A percentile compares a stretch with the other conserved stretches of the same genome.
These are phyloP conservation scores for Micoletzkya japonica DNA, from an alignment of 2,888 invertebrate genomes.

Conservation along the genomic window DNA sequence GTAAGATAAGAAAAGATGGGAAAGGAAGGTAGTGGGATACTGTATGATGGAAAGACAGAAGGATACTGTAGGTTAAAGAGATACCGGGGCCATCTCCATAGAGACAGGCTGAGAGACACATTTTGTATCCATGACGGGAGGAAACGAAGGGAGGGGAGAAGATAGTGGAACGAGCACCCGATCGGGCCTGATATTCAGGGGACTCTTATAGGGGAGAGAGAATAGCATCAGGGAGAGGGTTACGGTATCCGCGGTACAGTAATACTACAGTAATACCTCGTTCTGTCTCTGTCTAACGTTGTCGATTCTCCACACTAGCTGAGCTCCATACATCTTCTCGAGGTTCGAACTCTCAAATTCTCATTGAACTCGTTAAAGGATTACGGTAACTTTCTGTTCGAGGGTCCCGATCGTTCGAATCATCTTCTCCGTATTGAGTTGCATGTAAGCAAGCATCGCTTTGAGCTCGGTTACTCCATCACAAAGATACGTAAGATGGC, in stretches of 20 bases:
- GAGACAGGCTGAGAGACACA: slow-evolving; percentile 64
- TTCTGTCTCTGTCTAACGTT: slow-evolving; percentile 60
- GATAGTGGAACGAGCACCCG: slow-evolving; percentile 63
- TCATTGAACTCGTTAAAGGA: neutral
- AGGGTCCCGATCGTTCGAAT: slow-evolving; percentile 34
- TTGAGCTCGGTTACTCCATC: slow-evolving; percentile 62
- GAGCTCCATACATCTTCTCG: slow-evolving; percentile 65
- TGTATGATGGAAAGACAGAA: neutral
- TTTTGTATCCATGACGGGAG: slow-evolving; percentile 66
- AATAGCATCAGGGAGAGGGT: slow-evolving; percentile 54
- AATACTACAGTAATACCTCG: slow-evolving; percentile 47
- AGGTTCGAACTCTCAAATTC: slow-evolving; percentile 45
- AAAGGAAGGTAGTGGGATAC: too few species aligned
- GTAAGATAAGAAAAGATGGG: too few species aligned
- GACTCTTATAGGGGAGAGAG: slow-evolving; percentile 62
- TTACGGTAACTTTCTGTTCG: slow-evolving; percentile 24
- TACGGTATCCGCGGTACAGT: slow-evolving; percentile 31
- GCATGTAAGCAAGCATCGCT: slow-evolving; percentile 33
- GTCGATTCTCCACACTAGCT: slow-evolving; percentile 66
- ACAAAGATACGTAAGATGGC: slow-evolving; percentile 63
- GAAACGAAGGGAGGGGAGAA: slow-evolving; percentile 66
- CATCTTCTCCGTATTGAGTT: slow-evolving; percentile 43
- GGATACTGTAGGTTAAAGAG: neutral
- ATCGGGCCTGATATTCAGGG: slow-evolving; percentile 44
- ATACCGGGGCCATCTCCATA: slow-evolving; percentile 57